phyloP scores from a whole-genome alignment of 2,113 vertebrate genomes.

The Anoplopoma fimbria region DNA sequence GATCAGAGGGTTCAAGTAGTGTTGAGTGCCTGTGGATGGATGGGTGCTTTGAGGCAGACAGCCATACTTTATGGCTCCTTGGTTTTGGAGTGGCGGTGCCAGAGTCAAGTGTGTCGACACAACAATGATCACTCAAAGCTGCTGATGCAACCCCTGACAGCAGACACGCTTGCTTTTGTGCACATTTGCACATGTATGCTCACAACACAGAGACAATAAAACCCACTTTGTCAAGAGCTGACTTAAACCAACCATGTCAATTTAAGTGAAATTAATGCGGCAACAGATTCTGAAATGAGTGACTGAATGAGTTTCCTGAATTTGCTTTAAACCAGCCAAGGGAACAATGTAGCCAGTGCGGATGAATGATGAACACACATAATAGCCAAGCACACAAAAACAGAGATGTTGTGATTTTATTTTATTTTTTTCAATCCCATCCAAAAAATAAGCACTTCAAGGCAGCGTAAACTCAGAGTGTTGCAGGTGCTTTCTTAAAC shows the following conservation, averaged over 20 bases:
- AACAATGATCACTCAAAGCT: conserved; percentile 61
- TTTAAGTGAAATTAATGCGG: conserved; percentile 22
- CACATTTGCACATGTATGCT: conserved; percentile 12
- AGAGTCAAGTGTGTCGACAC: conserved; percentile 68
- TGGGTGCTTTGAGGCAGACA: conserved; percentile 73
- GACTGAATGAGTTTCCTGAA: neutral
- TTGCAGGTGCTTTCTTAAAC: conserved; percentile 55
- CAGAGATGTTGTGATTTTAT: conserved; percentile 11
- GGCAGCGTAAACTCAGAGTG: conserved; percentile 12
- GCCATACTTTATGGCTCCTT: conserved; percentile 71
- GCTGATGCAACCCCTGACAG: conserved; percentile 59
- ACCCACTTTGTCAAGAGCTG: neutral
- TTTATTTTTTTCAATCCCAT: conserved; percentile 29
- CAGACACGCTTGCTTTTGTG: conserved; percentile 17
- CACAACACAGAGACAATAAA: neutral
- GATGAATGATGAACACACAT: conserved; percentile 1
- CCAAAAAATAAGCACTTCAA: conserved; percentile 23
- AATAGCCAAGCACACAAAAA: neutral
- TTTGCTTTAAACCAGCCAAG: neutral
- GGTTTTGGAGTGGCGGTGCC: conserved; percentile 73
- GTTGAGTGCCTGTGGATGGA: conserved; percentile 65
- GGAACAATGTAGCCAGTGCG: neutral
- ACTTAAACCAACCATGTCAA: conserved; percentile 1
- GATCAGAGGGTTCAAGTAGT: conserved; percentile 64
- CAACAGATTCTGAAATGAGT: neutral